Evolutionary conservation across 92 coral and sea anemone species (phyloP), one percentile per base, ranked within the genome.

Genomic region (Chrysogorgia sp.): DNA sequence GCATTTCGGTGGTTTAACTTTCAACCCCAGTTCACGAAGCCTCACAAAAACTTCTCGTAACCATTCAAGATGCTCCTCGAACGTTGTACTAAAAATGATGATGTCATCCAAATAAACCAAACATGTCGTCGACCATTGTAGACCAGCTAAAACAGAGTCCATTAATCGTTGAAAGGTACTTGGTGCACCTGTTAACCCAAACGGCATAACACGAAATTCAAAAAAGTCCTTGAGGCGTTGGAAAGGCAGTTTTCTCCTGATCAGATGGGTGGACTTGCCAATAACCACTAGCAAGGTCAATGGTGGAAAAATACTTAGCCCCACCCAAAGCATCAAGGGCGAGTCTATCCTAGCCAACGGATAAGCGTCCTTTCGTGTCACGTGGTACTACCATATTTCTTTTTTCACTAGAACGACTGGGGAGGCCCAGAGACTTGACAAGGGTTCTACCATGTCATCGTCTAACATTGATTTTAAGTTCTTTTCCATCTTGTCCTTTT

Each of bases 71-170:
- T 69, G 76, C 3, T 35, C 8, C 14, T 47, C 20, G 40, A 69
- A 69, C 23, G 22, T 35, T 15, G 17, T 41, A n/a, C 25, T 34
- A 48, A 15, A 35, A 15, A 69, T 58, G 2, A 69, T 69, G 40
- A 69, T 69, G 60, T 69, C 76, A 20, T 69, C 60, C 1, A 69
- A 58, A 31, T 69, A 69, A 0, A 69, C 58, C 59, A 69, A 48
- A 52, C 76, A 69, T 19, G 76, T 69, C 20, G 40, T n/a, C n/a
- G n/a, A 4, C 76, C 76, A 69, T 21, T 10, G 76, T 0, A 69
- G 59, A 20, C 17, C 7, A 5, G 59, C 58, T 3, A 69, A 30
- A 10, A 69, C 76, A 8, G 76, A 10, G 40, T 69, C 76, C 76
- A 69, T 69, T 13, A 69, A 58, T 24, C 58, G 20, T 30, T 66